A percentile compares a stretch with the other conserved stretches of the same genome.
Conservation (phyloP, 1,140 invertebrate genomes). For the Portunus trituberculatus region DNA sequence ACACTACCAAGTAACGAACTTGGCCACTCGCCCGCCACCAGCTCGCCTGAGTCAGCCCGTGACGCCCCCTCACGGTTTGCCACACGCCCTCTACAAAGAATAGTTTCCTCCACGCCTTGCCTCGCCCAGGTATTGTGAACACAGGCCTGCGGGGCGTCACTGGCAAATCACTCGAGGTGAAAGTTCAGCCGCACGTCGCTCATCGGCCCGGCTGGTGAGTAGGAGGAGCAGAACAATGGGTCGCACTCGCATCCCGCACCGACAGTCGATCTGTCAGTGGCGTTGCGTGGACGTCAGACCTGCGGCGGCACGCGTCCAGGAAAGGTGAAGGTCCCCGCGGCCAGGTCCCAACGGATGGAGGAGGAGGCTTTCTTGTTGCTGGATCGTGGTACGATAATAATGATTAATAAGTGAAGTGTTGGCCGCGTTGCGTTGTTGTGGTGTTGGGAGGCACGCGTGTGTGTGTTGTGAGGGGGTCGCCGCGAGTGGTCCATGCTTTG, state of each 20-base stretch:
- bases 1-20: not conserved
- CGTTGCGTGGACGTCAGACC: not conserved
- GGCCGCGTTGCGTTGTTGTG: not conserved
- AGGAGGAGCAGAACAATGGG: not conserved
- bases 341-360: no score
- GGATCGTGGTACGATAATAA: no score
- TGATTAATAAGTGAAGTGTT: no score
- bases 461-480: slow-evolving; percentile 1
- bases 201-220: not conserved
- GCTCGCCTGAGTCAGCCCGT: not conserved
- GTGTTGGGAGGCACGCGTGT: not conserved
- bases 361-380: no score
- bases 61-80: not conserved
- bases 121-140: not conserved
- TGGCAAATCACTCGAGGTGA: not conserved
- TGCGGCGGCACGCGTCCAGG: not conserved
- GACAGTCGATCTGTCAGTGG: not conserved
- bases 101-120: not conserved
- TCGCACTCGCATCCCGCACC: not conserved
- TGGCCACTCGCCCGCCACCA: not conserved
- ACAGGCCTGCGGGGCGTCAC: not conserved
- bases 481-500: not conserved
- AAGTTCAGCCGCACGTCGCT: not conserved
- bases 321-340: not conserved
- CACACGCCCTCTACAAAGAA: not conserved